These are phyloP conservation scores for Dasysyrphus albostriatus DNA, from an alignment of 2,888 invertebrate species.

Conservation along the genomic window DNA sequence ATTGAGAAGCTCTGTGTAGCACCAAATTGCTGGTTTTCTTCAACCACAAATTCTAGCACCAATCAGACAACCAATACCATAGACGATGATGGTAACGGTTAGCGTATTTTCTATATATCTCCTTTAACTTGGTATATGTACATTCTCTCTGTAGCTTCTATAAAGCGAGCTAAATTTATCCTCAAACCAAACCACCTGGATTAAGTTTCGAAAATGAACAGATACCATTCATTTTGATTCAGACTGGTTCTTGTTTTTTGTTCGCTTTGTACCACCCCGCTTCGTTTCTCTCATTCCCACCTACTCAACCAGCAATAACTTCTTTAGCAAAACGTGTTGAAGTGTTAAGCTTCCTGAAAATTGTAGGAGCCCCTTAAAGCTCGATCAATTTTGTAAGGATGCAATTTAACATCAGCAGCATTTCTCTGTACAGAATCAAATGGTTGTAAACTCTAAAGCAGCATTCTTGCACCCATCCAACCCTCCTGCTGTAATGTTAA, in stretches of 20 bases:
- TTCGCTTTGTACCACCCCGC: not conserved
- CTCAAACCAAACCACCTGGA: slow-evolving; percentile 64
- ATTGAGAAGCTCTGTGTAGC: not conserved
- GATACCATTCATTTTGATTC: slow-evolving; percentile 64
- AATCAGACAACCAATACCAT: slow-evolving; percentile 51
- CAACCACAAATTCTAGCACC: slow-evolving; percentile 60
- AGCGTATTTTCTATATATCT: slow-evolving; percentile 21
- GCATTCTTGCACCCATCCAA: slow-evolving; percentile 2
- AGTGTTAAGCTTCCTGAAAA: slow-evolving; percentile 75
- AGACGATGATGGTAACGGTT: slow-evolving; percentile 43
- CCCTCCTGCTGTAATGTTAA: not conserved
- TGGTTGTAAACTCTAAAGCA: slow-evolving; percentile 44
- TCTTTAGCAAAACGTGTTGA: slow-evolving; percentile 64
- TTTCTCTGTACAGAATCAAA: slow-evolving; percentile 49
- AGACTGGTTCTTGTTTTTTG: not conserved
- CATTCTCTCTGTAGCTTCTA: not conserved
- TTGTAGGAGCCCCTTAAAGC: slow-evolving; percentile 71
- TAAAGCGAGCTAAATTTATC: not conserved
- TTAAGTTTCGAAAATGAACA: slow-evolving; percentile 71
- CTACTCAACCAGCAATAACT: slow-evolving; percentile 30
- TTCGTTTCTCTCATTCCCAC: not conserved
- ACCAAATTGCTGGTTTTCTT: slow-evolving; percentile 62
- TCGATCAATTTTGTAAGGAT: slow-evolving; percentile 70
- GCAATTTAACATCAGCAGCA: slow-evolving; percentile 68
- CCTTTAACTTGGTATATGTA: slow-evolving; percentile 34